Percentiles rank a stretch among this genome's conserved stretches.
phyloP scores from a whole-genome alignment of 2,113 vertebrate genomes.

The Pelecanoides urinatrix region DNA sequence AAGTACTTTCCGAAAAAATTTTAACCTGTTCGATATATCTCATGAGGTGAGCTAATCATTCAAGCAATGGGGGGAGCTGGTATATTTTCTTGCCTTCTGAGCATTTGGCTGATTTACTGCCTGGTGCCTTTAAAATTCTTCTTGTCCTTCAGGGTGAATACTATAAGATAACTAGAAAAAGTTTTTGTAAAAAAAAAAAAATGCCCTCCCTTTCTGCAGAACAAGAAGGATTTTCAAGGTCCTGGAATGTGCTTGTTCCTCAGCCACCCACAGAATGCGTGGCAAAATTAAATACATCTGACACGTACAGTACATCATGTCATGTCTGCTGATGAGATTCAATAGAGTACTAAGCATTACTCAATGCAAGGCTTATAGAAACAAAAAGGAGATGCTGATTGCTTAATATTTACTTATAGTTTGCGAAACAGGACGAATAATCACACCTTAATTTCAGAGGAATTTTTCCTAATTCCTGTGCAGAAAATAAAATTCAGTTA shows the following conservation, averaged over 20 bases:
- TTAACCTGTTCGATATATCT: not conserved
- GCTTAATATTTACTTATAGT: not conserved
- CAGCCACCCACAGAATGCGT: constrained; percentile 28
- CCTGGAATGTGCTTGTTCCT: constrained; percentile 5
- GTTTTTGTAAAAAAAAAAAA: not conserved
- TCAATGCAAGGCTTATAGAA: not conserved
- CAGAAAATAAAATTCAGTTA: not conserved
- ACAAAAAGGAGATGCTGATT: not conserved
- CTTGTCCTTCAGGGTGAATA: not conserved
- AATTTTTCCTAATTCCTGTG: not conserved
- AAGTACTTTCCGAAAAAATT: not conserved
- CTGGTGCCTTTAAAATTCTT: not conserved
- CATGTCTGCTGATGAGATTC: not conserved
- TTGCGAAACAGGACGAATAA: not conserved
- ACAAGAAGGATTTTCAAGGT: constrained; percentile 1
- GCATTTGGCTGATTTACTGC: not conserved
- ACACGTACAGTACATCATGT: constrained; percentile 4
- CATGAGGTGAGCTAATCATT: not conserved
- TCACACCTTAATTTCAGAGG: not conserved
- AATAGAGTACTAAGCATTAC: not conserved
- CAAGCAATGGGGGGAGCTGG: not conserved
- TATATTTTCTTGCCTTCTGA: not conserved
- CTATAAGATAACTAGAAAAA: not conserved
- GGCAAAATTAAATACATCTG: constrained; percentile 40
- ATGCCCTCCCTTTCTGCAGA: not conserved